phyloP scores from a whole-genome alignment of 2,113 vertebrate species.

The Microcebus lehilahytsara region DNA sequence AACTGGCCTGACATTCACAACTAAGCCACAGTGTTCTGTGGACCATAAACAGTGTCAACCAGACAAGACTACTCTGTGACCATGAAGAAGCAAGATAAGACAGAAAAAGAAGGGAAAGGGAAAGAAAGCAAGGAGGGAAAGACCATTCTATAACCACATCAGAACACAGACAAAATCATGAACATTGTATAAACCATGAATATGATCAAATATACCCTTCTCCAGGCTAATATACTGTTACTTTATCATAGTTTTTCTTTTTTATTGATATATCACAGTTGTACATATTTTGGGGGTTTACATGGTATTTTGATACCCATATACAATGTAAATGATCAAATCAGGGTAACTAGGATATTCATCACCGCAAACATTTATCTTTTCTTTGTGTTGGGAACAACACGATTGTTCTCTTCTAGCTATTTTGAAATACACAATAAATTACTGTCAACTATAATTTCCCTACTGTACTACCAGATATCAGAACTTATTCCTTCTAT shows the following conservation, averaged over 20 bases:
- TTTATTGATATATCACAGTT: neutral
- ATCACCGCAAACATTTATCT: neutral
- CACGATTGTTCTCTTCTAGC: neutral
- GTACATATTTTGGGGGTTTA: neutral
- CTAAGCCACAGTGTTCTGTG: neutral
- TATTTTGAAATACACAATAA: neutral
- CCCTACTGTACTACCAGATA: neutral
- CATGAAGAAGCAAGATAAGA: neutral
- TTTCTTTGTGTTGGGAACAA: neutral
- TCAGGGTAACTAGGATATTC: neutral
- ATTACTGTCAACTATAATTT: neutral
- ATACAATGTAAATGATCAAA: neutral
- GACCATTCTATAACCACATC: neutral
- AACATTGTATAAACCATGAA: neutral
- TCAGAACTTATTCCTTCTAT: neutral
- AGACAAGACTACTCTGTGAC: neutral
- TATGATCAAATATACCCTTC: neutral
- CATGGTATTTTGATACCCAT: neutral
- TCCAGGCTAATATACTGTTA: neutral
- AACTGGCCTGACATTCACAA: neutral
- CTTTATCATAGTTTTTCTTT: neutral
- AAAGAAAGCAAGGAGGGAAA: neutral
- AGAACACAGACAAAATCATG: neutral
- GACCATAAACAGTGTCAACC: neutral
- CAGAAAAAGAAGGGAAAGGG: too few species aligned